These are phyloP conservation scores for Tetanocera ferruginea DNA, from an alignment of 2,888 invertebrate genomes.

Conservation along the genomic window DNA sequence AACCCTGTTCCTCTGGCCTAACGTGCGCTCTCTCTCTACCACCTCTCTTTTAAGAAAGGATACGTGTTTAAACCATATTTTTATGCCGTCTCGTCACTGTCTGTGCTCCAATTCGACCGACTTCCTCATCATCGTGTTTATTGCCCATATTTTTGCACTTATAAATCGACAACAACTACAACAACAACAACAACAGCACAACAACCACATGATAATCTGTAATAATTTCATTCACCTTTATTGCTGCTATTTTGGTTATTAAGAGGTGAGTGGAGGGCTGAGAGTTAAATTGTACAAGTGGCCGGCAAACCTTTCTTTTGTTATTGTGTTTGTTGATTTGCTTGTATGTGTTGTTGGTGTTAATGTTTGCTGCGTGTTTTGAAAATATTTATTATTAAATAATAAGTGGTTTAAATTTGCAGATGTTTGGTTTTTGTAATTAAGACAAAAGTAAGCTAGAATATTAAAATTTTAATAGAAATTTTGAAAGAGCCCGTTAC, in stretches of 20 bases:
- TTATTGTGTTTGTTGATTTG: neutral
- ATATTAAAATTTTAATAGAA: no score
- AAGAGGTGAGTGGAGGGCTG: slow-evolving; percentile 26
- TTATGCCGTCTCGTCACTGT: slow-evolving; percentile 29
- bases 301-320: neutral
- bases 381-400: neutral
- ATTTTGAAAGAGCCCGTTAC: no score
- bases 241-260: slow-evolving; percentile 13
- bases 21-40: slow-evolving; percentile 31
- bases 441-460: no score
- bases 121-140: neutral
- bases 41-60: slow-evolving; percentile 16
- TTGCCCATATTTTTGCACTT: neutral
- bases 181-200: neutral
- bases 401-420: no score
- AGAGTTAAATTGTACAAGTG: no score
- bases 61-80: slow-evolving; percentile 5
- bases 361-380: neutral
- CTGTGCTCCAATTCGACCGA: slow-evolving; percentile 16
- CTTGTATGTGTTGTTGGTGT: slow-evolving; percentile 28
- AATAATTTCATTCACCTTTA: slow-evolving; percentile 22
- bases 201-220: neutral
- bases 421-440: no score
- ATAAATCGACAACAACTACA: neutral
- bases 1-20: neutral